Conservation (phyloP, 2,797 vertebrate species). For the Labeo calbasu region DNA sequence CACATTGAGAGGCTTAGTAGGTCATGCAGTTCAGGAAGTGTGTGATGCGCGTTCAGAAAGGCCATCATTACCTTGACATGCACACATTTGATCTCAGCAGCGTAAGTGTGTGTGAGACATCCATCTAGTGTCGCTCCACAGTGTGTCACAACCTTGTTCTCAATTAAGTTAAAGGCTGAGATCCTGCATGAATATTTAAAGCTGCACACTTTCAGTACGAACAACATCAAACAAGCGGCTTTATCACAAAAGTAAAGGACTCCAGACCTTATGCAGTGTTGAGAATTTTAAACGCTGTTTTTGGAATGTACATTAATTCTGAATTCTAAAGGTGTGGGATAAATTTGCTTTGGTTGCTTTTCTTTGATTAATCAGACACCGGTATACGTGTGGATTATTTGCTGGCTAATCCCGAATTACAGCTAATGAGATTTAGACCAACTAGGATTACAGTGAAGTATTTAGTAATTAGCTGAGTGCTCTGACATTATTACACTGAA, state of each 20-base stretch:
- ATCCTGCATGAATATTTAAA: slow-evolving; percentile 34
- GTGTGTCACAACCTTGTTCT: background rate
- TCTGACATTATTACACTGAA: slow-evolving; percentile 8
- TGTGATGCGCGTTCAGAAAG: background rate
- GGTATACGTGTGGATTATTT: slow-evolving; percentile 18
- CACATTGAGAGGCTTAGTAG: background rate
- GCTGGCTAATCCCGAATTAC: slow-evolving; percentile 48
- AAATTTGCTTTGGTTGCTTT: background rate
- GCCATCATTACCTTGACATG: slow-evolving; percentile 29
- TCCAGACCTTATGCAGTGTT: background rate
- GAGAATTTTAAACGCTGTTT: no score
- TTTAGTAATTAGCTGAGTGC: slow-evolving; percentile 38
- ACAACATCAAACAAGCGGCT: background rate
- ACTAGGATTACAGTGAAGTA: slow-evolving; percentile 41
- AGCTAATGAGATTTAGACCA: slow-evolving; percentile 41
- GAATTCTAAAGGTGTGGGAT: background rate
- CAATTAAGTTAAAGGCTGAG: slow-evolving; percentile 8
- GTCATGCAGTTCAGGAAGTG: background rate
- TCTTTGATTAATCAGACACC: background rate
- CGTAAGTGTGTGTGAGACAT: background rate
- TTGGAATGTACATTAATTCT: background rate
- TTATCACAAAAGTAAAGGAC: background rate
- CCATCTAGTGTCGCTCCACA: background rate
- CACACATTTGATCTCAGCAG: slow-evolving; percentile 45
- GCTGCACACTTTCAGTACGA: background rate